phyloP scores from a whole-genome alignment of 2,113 vertebrate genomes.

The Otus sunia region DNA sequence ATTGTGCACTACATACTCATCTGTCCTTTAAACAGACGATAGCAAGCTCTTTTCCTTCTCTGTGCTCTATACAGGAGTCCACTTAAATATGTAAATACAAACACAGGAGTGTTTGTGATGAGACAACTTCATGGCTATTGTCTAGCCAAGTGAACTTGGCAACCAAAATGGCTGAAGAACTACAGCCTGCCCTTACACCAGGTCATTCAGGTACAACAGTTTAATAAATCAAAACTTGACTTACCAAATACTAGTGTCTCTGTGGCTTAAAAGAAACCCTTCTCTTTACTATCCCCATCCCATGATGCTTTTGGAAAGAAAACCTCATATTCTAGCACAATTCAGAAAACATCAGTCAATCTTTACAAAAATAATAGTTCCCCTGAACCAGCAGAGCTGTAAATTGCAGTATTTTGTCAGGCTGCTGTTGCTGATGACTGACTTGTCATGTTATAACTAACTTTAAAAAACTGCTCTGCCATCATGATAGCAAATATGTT shows the following conservation, averaged over 20 bases:
- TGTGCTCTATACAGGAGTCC: not conserved
- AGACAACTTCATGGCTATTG: not conserved
- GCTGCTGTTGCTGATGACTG: conserved; percentile 5
- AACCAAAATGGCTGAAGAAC: not conserved
- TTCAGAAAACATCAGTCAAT: not conserved
- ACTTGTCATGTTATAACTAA: not conserved
- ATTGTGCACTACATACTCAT: fast-evolving
- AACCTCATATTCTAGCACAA: not conserved
- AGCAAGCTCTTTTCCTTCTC: not conserved
- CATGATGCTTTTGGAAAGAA: not conserved
- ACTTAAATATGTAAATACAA: not conserved
- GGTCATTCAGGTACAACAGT: not conserved
- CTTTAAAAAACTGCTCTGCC: conserved; percentile 1
- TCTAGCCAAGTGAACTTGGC: not conserved
- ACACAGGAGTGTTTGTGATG: too few relatives aligned
- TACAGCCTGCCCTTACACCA: not conserved
- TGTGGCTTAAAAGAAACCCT: not conserved
- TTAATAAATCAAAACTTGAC: not conserved
- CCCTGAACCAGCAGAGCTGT: not conserved
- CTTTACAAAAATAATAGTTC: conserved; percentile 14
- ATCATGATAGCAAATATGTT: not conserved
- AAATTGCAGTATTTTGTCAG: conserved; percentile 51
- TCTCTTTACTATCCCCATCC: not conserved
- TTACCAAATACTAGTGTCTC: not conserved
- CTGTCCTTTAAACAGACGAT: not conserved